Evolutionary conservation across 1,140 invertebrate species (phyloP), one percentile per base, ranked within the genome.

Genomic region (Aphaenogaster ashmeadi): DNA sequence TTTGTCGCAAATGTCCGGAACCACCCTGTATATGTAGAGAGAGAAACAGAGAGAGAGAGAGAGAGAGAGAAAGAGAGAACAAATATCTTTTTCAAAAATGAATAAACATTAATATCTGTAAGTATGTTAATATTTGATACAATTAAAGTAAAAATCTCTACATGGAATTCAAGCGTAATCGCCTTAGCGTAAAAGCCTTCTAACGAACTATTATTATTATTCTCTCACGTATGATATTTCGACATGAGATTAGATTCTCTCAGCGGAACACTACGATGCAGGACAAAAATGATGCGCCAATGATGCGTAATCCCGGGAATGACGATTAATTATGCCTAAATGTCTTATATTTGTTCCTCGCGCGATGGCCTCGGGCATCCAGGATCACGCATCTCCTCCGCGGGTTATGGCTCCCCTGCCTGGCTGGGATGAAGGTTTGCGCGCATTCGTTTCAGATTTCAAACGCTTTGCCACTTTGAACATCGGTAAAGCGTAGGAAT

Each of bases 401-500:
- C 74, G 44, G 33, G 15, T 69, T 64, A 47, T 69, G 52, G 15
- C 27, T 47, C 78, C 52, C 38, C 56, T 41, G 44, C 3, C 54
- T 80, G 62, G 41, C 44, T 77, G 54, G n/a, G 94, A 91, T 92
- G 94, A 93, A 93, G 90, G 78, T 93, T 93, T 93, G 92, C 92
- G 93, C 91, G 94, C 94, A 95, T 96, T 96, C 93, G 97, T 97
- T 97, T 97, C 96, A 97, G 97, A 97, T 97, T 97, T 97, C 97
- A 97, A 97, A 97, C 97, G 97, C 97, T 97, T 97, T 97, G 96
- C 97, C 97, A 95, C 94, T 95, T 95, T 93, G 92, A 94, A 91
- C 93, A 92, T 96, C 96, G 97, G 97, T 97, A 97, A 97, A 97
- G 97, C 97, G 97, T 97, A 97, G 97, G 97, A 97, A 97, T 97